phyloP scores from a whole-genome alignment of 2,113 vertebrate genomes.

The Bothrops jararaca region DNA sequence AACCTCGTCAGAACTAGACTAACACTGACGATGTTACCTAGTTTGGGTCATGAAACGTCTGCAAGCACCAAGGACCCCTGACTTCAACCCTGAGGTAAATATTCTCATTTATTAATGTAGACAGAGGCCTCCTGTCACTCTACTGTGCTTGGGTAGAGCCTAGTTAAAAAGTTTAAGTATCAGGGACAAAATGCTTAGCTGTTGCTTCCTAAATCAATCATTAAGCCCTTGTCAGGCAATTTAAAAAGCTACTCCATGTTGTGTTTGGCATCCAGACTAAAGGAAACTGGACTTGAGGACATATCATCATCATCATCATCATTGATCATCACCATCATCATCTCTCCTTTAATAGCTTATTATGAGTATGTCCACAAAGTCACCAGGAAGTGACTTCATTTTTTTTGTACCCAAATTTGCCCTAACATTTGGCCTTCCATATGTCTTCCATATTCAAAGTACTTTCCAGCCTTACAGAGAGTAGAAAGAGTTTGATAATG shows the following conservation, averaged over 20 bases:
- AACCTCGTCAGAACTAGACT: not conserved
- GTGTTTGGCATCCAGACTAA: slow-evolving; percentile 44
- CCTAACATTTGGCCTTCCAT: too few relatives aligned
- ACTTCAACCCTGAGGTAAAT: not conserved
- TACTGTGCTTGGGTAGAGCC: slow-evolving; percentile 48
- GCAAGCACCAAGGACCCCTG: too few relatives aligned
- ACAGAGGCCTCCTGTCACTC: not conserved
- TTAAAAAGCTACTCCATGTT: slow-evolving; percentile 45
- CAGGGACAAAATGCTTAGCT: slow-evolving; percentile 46
- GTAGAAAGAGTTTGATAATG: not conserved
- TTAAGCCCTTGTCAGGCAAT: slow-evolving; percentile 54
- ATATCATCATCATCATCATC: too few relatives aligned
- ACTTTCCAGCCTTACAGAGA: not conserved
- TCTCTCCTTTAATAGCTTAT: not conserved
- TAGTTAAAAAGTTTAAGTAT: slow-evolving; percentile 51
- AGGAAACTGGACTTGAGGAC: not conserved
- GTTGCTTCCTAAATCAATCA: slow-evolving; percentile 33
- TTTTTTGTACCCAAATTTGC: not conserved
- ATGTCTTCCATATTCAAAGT: not conserved
- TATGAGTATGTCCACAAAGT: not conserved
- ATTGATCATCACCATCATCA: too few relatives aligned
- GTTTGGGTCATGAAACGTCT: too few relatives aligned
- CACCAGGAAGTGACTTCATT: not conserved
- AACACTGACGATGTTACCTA: too few relatives aligned
- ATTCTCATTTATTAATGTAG: not conserved